These are phyloP conservation scores for Molossus alvarezi DNA, from an alignment of 2,797 vertebrate species.

Conservation along the genomic window DNA sequence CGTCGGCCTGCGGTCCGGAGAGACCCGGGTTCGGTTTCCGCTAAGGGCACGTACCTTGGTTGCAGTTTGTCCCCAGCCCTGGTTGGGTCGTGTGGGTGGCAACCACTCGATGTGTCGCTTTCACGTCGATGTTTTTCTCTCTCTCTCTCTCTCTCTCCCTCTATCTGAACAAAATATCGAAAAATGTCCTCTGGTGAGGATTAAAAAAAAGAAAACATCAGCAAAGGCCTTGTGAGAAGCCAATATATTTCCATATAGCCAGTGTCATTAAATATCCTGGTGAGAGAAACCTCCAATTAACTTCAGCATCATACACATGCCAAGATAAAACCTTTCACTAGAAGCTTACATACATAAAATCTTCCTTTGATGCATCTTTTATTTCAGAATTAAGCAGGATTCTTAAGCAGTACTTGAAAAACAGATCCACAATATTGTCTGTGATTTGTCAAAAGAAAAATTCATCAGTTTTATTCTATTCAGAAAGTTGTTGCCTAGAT, in stretches of 20 bases:
- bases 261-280: background rate
- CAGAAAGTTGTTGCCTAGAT: background rate
- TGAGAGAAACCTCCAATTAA: background rate
- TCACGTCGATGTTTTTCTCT: too few relatives aligned
- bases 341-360: background rate
- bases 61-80: too few relatives aligned
- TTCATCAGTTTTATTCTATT: background rate
- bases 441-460: background rate
- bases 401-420: background rate
- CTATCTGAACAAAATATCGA: too few relatives aligned
- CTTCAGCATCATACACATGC: background rate
- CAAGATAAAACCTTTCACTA: background rate
- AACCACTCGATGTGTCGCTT: too few relatives aligned
- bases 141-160: too few relatives aligned
- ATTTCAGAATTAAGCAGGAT: constrained; percentile 27
- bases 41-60: too few relatives aligned
- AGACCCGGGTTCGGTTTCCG: too few relatives aligned
- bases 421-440: background rate
- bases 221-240: background rate
- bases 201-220: too few relatives aligned
- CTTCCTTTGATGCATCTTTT: background rate
- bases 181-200: too few relatives aligned
- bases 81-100: too few relatives aligned
- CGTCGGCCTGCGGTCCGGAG: too few relatives aligned
- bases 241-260: background rate